A percentile compares a stretch with the other conserved stretches of the same genome.
Evolutionary conservation across 2,113 vertebrate genomes (phyloP).

Genomic region (Piaya cayana): DNA sequence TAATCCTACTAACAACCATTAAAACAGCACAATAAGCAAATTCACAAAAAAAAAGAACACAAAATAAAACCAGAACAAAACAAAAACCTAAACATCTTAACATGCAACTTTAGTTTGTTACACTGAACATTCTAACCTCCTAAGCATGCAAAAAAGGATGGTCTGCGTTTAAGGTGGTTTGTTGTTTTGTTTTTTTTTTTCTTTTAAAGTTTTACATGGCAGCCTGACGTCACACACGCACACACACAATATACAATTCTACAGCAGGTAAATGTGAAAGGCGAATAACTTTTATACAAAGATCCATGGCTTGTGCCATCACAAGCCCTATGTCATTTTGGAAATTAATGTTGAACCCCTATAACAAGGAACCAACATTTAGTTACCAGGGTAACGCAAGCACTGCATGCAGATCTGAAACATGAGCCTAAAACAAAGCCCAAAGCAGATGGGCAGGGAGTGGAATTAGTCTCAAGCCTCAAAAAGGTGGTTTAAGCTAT

Average conservation of each 20-base stretch:
- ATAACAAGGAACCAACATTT: conserved; percentile 76
- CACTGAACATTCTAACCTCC: conserved; percentile 83
- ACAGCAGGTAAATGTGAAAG: conserved; percentile 87
- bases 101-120: conserved; percentile 89
- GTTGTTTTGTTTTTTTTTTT: conserved; percentile 59
- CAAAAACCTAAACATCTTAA: conserved; percentile 80
- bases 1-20: conserved; percentile 80
- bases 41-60: conserved; percentile 80
- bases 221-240: conserved; percentile 79
- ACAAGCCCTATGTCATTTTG: conserved; percentile 78
- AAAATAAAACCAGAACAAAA: conserved; percentile 75
- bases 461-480: conserved; percentile 68
- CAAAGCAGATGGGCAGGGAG: conserved; percentile 71
- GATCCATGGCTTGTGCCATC: conserved; percentile 79
- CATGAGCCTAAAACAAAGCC: conserved; percentile 79
- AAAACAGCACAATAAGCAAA: conserved; percentile 85
- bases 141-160: conserved; percentile 90
- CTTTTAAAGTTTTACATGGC: conserved; percentile 79
- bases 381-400: conserved; percentile 81
- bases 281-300: conserved; percentile 81
- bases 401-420: conserved; percentile 83
- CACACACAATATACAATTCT: conserved; percentile 82
- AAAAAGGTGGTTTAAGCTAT: conserved; percentile 65
- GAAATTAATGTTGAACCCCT: conserved; percentile 77
- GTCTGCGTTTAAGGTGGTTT: conserved; percentile 75